Percentiles rank a stretch among this genome's conserved stretches.
phyloP scores from a whole-genome alignment of 1,140 invertebrate species.

The Drosophila watanabei region DNA sequence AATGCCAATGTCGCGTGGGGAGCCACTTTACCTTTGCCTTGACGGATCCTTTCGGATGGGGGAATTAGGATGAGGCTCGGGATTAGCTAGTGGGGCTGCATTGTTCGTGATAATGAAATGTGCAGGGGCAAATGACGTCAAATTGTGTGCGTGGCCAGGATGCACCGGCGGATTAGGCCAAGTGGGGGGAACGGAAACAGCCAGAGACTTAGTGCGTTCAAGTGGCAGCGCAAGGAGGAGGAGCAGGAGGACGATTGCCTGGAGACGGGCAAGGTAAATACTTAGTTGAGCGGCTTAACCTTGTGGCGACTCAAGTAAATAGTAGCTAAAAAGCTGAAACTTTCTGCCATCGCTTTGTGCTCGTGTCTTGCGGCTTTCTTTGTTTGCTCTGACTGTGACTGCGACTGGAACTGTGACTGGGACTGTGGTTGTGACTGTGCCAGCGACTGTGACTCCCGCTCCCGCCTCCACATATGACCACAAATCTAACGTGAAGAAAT shows the following conservation, averaged over 20 bases:
- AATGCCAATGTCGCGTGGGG: conserved; percentile 62
- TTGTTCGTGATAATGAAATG: conserved; percentile 59
- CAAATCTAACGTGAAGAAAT: conserved; percentile 82
- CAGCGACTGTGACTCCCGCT: conserved; percentile 8
- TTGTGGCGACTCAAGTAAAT: conserved; percentile 71
- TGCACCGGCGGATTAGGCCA: conserved; percentile 35
- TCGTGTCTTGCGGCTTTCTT: conserved; percentile 41
- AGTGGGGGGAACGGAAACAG: conserved; percentile 12
- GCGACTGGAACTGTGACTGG: conserved; percentile 4
- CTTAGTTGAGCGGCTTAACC: conserved; percentile 72
- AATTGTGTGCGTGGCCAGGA: conserved; percentile 60
- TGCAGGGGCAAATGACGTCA: conserved; percentile 62
- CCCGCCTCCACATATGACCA: conserved; percentile 61
- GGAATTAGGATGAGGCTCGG: conserved; percentile 21
- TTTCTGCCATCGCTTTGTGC: conserved; percentile 16
- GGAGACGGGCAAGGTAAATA: conserved; percentile 61
- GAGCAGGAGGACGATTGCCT: neutral
- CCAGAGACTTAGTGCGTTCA: conserved; percentile 64
- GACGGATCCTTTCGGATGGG: conserved; percentile 3
- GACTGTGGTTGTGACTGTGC: no score
- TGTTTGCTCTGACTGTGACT: conserved; percentile 39
- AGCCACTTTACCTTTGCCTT: conserved; percentile 65
- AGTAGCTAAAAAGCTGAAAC: conserved; percentile 36
- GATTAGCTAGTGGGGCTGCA: conserved; percentile 49
- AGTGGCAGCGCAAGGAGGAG: conserved; percentile 45